Percentiles rank a stretch among this genome's conserved stretches.
Conservation (phyloP, 1,140 invertebrate species). For the Zophobas atratus region DNA sequence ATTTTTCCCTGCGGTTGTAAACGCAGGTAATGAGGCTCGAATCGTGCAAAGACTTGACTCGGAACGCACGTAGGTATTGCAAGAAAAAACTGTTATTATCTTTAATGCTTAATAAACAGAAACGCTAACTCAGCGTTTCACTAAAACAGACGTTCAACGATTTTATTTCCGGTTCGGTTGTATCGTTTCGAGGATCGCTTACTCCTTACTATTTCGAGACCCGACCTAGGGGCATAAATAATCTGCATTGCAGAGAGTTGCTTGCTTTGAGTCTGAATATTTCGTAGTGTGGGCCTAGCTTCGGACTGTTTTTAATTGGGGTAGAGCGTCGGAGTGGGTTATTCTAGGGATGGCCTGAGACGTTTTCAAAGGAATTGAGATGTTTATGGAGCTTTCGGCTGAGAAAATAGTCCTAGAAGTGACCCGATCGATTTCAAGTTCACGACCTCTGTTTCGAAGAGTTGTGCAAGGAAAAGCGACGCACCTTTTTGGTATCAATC, state of each 20-base stretch:
- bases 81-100: neutral
- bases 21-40: neutral
- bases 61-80: no score
- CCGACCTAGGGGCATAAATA: constrained; percentile 12
- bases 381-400: constrained; percentile 4
- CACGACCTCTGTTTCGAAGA: neutral
- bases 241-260: constrained; percentile 21
- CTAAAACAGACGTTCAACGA: constrained; percentile 5
- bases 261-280: neutral
- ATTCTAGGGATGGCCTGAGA: neutral
- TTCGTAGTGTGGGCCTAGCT: neutral
- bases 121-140: constrained; percentile 7
- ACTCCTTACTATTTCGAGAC: constrained; percentile 1
- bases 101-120: neutral
- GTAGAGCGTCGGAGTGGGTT: neutral
- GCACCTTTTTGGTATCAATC: no score
- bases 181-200: neutral
- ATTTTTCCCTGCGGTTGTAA: constrained; percentile 1
- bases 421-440: neutral
- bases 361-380: constrained; percentile 1
- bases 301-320: neutral
- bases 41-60: no score
- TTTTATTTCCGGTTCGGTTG: constrained; percentile 24
- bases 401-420: neutral
- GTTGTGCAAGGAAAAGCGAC: no score